A percentile compares a stretch with the other conserved stretches of the same genome.
phyloP scores from a whole-genome alignment of 1,140 invertebrate genomes.

The Adelges cooleyi region DNA sequence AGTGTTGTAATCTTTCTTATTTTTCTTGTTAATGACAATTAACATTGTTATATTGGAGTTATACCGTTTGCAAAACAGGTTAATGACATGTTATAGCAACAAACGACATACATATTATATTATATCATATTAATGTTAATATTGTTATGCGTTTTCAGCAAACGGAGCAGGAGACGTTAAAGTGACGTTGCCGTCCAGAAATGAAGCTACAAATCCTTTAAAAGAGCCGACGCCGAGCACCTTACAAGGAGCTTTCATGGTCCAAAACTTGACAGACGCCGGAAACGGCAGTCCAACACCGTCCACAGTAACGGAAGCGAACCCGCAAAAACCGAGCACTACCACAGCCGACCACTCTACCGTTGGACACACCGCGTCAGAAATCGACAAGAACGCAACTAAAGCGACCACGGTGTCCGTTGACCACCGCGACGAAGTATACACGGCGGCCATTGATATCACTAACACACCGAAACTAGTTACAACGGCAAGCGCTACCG shows the following conservation, averaged over 20 bases:
- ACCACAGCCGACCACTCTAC: not conserved
- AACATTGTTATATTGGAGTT: too few species aligned
- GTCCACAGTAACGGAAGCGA: not conserved
- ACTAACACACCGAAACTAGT: not conserved
- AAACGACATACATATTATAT: too few species aligned
- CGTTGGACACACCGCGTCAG: not conserved
- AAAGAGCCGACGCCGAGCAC: slow-evolving; percentile 27
- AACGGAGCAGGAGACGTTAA: not conserved
- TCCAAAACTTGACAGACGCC: not conserved
- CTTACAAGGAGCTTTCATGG: slow-evolving; percentile 6
- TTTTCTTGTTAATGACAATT: too few species aligned
- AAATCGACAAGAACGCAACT: not conserved
- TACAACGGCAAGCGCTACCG: not conserved
- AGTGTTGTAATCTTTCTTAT: too few species aligned
- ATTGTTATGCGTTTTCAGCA: too few species aligned
- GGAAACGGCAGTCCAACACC: slow-evolving; percentile 17
- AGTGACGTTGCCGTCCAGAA: slow-evolving; percentile 21
- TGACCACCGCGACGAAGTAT: not conserved
- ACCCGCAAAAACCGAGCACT: not conserved
- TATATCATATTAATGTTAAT: too few species aligned
- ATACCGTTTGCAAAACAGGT: too few species aligned
- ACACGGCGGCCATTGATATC: not conserved
- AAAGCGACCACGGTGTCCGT: not conserved
- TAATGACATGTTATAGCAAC: too few species aligned
- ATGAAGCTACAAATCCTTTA: slow-evolving; percentile 28